phyloP scores from a whole-genome alignment of 1,140 invertebrate species.

The Rhopalosiphum padi region DNA sequence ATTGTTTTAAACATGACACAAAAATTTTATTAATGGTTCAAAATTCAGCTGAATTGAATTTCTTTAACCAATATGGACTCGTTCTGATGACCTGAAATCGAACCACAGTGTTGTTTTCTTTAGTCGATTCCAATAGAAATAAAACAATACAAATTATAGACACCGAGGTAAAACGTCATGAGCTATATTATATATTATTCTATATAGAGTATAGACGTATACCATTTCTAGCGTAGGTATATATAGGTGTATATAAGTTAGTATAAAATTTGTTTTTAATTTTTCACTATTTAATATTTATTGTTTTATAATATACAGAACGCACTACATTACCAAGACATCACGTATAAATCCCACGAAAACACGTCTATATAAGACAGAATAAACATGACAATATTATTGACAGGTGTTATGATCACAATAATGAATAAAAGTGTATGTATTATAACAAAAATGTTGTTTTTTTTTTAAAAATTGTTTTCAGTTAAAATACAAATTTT shows the following conservation, averaged over 20 bases:
- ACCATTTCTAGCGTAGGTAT: background rate
- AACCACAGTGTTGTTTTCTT: background rate
- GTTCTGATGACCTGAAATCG: constrained; percentile 40
- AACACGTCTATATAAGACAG: background rate
- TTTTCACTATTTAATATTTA: background rate
- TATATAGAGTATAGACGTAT: background rate
- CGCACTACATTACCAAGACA: background rate
- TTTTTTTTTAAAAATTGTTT: background rate
- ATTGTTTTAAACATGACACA: constrained; percentile 38
- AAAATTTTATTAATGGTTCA: background rate
- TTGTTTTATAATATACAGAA: background rate
- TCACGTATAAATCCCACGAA: background rate
- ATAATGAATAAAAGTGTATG: background rate
- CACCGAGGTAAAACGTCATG: background rate
- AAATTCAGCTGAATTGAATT: constrained; percentile 39
- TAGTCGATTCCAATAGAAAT: background rate
- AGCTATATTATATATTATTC: background rate
- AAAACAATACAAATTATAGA: background rate
- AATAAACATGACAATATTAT: constrained; percentile 4
- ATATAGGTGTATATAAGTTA: too few species aligned
- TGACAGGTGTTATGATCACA: background rate
- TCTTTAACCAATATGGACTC: constrained; percentile 14
- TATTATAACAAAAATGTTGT: background rate
- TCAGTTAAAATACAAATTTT: background rate
- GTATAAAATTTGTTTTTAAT: background rate